Base-by-base conservation (phyloP, 1,140 invertebrate genomes). In the Hylaeus volcanicus region DNA sequence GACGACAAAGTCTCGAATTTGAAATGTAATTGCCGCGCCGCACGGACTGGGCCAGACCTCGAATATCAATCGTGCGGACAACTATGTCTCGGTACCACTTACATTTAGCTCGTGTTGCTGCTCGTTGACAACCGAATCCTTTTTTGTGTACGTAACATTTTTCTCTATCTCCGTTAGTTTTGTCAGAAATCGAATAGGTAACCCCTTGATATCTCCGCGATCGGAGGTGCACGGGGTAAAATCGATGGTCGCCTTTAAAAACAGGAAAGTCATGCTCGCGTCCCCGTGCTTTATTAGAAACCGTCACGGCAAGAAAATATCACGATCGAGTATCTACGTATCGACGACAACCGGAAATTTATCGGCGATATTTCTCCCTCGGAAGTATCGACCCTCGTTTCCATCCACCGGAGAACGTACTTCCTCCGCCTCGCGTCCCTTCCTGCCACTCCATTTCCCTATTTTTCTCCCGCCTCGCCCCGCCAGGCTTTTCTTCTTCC, bases 311-410 rank as follows among this genome's bases (percentile, higher is more conserved):
- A 60, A 60, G 26, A 48, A 76, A 69, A 76, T 69, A 76, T 69
- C 43, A 14, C 51, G 26, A 69, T n/a, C 37, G 45, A 37, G 73
- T 41, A 45, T 58, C 51, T 58, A 76, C 51, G 64, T 76, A 76
- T 39, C 74, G 43, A 11, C 53, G 65, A 70, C 64, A 76, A 76
- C 48, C 64, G 74, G 74, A 76, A 53, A 76, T 69, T 69, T 69
- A 76, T 76, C 37, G 43, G 9, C 41, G 53, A 48, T 76, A 60
- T 76, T 51, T 48, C 51, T 60, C 64, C 41, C 3, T n/a, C 12
- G 14, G 9, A 58, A 76, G 53, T 69, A 69, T 76, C 74, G 74
- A 69, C 26, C 64, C 60, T 51, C 72, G 58, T 61, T 39, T n/a
- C 26, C 58, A 45, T 60, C 60, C 26, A 63, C 14, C 45, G 60